Evolutionary conservation across 2,797 vertebrate genomes (phyloP), one percentile per base, ranked within the genome.

Genomic region (Pampus argenteus): DNA sequence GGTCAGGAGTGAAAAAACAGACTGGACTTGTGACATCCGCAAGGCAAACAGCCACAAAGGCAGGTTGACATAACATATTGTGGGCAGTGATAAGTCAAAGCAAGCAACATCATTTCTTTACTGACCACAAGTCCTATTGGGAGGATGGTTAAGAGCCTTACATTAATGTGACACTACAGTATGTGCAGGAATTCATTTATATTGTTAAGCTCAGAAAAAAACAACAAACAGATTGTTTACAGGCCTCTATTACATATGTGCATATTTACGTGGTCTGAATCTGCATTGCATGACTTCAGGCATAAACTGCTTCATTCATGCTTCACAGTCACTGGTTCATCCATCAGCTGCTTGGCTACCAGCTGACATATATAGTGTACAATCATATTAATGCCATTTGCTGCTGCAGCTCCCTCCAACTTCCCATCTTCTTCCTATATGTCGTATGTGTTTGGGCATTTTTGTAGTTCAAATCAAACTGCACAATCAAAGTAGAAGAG

Each of bases 21-120:
- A 15, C 4, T 49, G 28, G 50, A 51, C 25, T 3, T 18, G 36
- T 14, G 49, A n/a, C 20, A 10, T 48, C 54, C 52, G 4, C 0
- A 9, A 66, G 25, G 31, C 38, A 59, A 44, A 52, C 34, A 36
- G 29, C 26, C 28, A 20, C 11, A 3, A 20, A 29, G 22, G 11
- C 29, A 48, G 49, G 50, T 5, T 40, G 55, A 38, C n/a, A 34
- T 13, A 49, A n/a, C 54, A 51, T 13, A 55, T 10, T 42, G 65
- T 47, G 15, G 38, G 20, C n/a, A 3, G 36, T 25, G n/a, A 22
- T 15, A 36, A 26, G 26, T 65, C 25, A 18, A 31, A 5, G 11
- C 31, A 20, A 42, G 65, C 23, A 40, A 23, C 36, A 20, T n/a
- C 4, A 36, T 36, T 57, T 52, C 29, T n/a, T 9, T 26, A 36